Base-by-base conservation (phyloP, 2,113 vertebrate genomes). In the Saimiri boliviensis region DNA sequence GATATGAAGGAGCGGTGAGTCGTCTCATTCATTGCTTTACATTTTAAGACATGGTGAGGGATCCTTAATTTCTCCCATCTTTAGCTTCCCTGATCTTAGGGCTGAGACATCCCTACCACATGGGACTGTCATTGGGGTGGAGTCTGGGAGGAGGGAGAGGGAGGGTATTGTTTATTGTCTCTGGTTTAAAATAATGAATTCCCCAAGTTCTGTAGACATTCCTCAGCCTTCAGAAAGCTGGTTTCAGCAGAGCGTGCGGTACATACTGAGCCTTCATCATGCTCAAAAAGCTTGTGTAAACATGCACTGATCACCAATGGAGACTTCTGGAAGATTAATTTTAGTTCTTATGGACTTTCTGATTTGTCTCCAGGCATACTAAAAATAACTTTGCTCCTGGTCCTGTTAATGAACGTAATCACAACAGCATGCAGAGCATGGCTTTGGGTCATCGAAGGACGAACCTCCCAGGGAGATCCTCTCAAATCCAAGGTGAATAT, bases 341-440 rank as follows among this genome's bases (percentile, higher is more conserved):
- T 90, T 63, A 68, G 60, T 84, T 93, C 27, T 90, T 88, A 23
- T 17, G 77, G 93, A 81, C 86, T 94, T 96, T 87, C 73, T 82
- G 81, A 84, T 92, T 87, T 90, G 52, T 88, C 86, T 93, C n/a
- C 71, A 94, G 82, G 88, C 63, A 88, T 37, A 88, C 37, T 25
- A 52, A 71, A 92, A 97, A 82, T 90, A 56, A 56, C 77, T 88
- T 63, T 58, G 17, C 13, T 93, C 60, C 8, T 76, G 8, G 3
- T 82, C 35, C n/a, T 45, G 52, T 68, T 89, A 56, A 83, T 93
- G 52, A 86, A 42, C n/a, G 11, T 32, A 58, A 73, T 63, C 45
- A 86, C 58, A 47, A 68, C 91, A 74, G 30, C 90, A 95, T 0
- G 5, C 8, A 35, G 79, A 68, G 13, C 37, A 20, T 17, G 21